Base-by-base conservation (phyloP, 1,140 invertebrate species). In the Portunus trituberculatus region DNA sequence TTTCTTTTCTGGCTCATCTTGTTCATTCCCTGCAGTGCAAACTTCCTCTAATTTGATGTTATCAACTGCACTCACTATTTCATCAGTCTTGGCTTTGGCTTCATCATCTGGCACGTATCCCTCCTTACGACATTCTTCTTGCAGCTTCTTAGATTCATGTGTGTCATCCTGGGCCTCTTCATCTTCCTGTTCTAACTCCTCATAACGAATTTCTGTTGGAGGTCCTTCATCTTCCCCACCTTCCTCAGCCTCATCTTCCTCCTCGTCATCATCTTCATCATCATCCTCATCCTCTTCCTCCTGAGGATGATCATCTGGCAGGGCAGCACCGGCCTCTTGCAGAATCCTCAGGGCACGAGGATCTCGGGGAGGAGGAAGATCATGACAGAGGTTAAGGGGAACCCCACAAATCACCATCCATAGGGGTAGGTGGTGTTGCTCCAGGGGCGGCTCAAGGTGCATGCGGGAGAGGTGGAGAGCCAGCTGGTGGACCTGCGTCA, bases 291-390 rank as follows among this genome's bases (percentile, higher is more conserved):
- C 96, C 0, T 96, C 96, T 10, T 96, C 96, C 46, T 95, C 93
- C 8, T 95, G 96, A 16, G 94, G 93, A 0, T 94, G 92, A 39
- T 96, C 95, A 25, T 95, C 95, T 25, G 97, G 97, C 8, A 97
- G 97, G 84, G 97, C 97, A 10, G 98, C 98, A 45, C 98, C 98
- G 4, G 98, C 97, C 94, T 98, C 98, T 67, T 98, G 97, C 6
- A 98, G 97, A 89, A 98, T 96, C 96, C 97, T 98, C 32, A 98
- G 96, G 45, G 98, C 97, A 96, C 97, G 98, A 25, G 97, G 97
- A 96, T 98, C 98, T 84, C 97, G 97, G 0, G 97, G 97, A n/a
- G 96, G 96, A 29, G 94, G 95, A 29, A 96, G 93, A 91, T 96
- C 96, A 39, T 93, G 94, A 52, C 95, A 96, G 48, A 93, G 91